Evolutionary conservation across 2,797 vertebrate genomes (phyloP).

Genomic region (Enteromius fasciolatus): DNA sequence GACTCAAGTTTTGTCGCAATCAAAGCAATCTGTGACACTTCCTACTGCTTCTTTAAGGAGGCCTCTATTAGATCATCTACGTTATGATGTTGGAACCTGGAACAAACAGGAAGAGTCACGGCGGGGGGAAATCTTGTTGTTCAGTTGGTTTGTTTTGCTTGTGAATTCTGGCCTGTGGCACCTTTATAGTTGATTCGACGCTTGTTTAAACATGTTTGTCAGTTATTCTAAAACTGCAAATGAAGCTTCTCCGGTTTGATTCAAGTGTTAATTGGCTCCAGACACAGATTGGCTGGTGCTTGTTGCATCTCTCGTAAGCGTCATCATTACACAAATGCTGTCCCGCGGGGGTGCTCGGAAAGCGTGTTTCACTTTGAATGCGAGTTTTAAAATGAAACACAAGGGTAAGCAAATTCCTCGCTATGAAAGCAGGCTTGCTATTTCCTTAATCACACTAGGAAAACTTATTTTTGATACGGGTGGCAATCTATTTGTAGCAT

Average conservation of each 20-base stretch:
- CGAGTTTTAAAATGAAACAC: slow-evolving; percentile 37
- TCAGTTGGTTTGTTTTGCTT: slow-evolving; percentile 49
- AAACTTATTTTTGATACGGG: slow-evolving; percentile 47
- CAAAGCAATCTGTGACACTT: slow-evolving; percentile 52
- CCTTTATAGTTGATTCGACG: slow-evolving; percentile 59
- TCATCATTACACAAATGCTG: slow-evolving; percentile 49
- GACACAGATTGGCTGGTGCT: slow-evolving; percentile 48
- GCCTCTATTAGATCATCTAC: slow-evolving; percentile 35
- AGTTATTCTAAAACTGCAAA: slow-evolving; percentile 65
- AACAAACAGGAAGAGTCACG: slow-evolving; percentile 38
- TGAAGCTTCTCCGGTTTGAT: slow-evolving; percentile 61
- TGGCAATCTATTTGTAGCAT: slow-evolving; percentile 34
- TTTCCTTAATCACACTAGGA: slow-evolving; percentile 54
- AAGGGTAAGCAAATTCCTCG: slow-evolving; percentile 46
- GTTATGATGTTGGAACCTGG: slow-evolving; percentile 25
- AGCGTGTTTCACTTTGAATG: slow-evolving; percentile 24
- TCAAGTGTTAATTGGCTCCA: slow-evolving; percentile 67
- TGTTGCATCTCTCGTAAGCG: slow-evolving; percentile 38
- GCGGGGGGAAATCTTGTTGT: not conserved
- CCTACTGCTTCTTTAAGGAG: slow-evolving; percentile 40
- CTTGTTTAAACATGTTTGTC: slow-evolving; percentile 62
- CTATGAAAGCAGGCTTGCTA: slow-evolving; percentile 26
- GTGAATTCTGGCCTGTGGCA: slow-evolving; percentile 53
- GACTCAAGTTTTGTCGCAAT: slow-evolving; percentile 48
- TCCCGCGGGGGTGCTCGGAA: slow-evolving; percentile 37